phyloP scores from a whole-genome alignment of 2,888 invertebrate genomes.

The Tetrapedia diversipes region DNA sequence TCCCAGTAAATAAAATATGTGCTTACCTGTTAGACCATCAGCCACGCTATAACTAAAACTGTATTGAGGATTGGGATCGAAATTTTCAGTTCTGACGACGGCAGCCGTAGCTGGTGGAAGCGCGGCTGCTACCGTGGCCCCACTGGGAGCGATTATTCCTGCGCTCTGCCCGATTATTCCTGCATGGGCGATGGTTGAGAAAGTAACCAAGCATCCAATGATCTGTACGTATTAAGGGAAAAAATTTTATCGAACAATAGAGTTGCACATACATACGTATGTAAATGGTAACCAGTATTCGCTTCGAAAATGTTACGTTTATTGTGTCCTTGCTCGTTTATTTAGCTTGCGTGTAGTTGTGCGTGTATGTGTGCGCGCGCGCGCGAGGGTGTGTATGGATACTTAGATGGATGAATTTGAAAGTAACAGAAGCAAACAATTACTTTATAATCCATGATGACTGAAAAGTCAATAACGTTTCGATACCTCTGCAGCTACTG shows the following conservation, averaged over 20 bases:
- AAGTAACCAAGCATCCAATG: constrained; percentile 64
- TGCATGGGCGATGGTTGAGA: constrained; percentile 72
- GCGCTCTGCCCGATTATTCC: constrained; percentile 73
- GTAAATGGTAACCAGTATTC: too few species aligned
- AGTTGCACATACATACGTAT: neutral
- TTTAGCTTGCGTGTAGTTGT: too few species aligned
- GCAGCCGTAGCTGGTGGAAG: constrained; percentile 70
- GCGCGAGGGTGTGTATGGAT: too few species aligned
- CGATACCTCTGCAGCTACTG: constrained; percentile 56
- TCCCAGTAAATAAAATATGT: constrained; percentile 25
- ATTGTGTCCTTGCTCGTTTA: too few species aligned
- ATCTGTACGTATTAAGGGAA: constrained; percentile 35
- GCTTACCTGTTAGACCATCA: constrained; percentile 79
- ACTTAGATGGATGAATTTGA: too few species aligned
- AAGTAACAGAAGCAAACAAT: neutral
- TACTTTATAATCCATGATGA: constrained; percentile 74
- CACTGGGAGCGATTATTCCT: constrained; percentile 71
- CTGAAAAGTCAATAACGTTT: constrained; percentile 44
- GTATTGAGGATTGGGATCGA: constrained; percentile 78
- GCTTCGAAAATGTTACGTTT: neutral
- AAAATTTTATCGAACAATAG: neutral
- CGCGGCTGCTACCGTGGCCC: constrained; percentile 72
- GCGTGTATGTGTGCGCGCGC: too few species aligned
- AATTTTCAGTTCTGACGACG: constrained; percentile 71
- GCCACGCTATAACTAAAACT: constrained; percentile 80